Evolutionary conservation across 2,888 invertebrate species (phyloP).

Genomic region (Selenia dentaria): DNA sequence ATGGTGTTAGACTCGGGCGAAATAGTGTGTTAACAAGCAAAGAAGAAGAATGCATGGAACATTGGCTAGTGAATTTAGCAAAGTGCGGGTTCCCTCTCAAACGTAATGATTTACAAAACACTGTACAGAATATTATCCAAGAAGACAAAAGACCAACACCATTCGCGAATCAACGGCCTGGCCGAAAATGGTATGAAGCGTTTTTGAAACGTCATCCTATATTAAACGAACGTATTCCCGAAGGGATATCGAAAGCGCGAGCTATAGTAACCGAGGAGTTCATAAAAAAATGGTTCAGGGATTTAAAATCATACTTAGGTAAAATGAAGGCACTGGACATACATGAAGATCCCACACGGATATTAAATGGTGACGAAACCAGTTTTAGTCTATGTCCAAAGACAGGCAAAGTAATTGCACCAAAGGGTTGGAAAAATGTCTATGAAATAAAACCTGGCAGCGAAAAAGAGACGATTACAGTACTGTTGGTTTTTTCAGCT

Average conservation of each 20-base stretch:
- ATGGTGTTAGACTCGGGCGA: slow-evolving; percentile 1
- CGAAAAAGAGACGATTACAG: slow-evolving; percentile 37
- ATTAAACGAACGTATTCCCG: slow-evolving; percentile 5
- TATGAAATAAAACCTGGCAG: slow-evolving; percentile 28
- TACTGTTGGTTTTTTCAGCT: slow-evolving; percentile 22
- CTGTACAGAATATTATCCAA: background rate
- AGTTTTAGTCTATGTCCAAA: slow-evolving; percentile 25
- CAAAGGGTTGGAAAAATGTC: slow-evolving; percentile 33
- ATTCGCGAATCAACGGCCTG: slow-evolving; percentile 1
- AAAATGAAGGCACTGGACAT: slow-evolving; percentile 1
- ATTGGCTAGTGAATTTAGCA: slow-evolving; percentile 2
- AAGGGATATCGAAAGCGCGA: slow-evolving; percentile 4
- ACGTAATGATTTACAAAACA: slow-evolving; percentile 1
- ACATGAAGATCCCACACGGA: slow-evolving; percentile 8
- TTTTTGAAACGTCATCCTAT: slow-evolving; percentile 4
- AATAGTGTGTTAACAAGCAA: slow-evolving; percentile 2
- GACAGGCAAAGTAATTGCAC: slow-evolving; percentile 17
- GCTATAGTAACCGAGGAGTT: slow-evolving; percentile 2
- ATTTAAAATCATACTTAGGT: slow-evolving; percentile 1
- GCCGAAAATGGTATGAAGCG: slow-evolving; percentile 2
- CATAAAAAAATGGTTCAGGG: background rate
- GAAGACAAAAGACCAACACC: background rate
- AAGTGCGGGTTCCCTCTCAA: slow-evolving; percentile 1
- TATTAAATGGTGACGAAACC: slow-evolving; percentile 33
- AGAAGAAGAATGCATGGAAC: slow-evolving; percentile 1